Conservation (phyloP, 2,888 invertebrate genomes). For the Trissoscelio sp. region DNA sequence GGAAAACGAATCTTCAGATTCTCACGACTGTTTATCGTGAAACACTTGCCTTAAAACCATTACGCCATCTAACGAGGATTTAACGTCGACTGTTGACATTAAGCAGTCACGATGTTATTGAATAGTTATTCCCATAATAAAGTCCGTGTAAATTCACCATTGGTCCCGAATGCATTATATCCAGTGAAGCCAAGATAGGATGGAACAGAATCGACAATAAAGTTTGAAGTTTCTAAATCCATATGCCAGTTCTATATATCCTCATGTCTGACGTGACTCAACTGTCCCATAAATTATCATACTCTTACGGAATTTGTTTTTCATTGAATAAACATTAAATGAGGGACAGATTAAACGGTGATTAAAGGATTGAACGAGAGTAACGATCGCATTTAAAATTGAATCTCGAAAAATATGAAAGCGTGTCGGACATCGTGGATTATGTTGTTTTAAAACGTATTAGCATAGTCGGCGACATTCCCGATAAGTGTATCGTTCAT, state of each 20-base stretch:
- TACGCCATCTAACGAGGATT: not conserved
- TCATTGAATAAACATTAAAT: slow-evolving; percentile 4
- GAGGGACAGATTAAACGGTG: slow-evolving; percentile 5
- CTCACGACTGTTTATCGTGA: slow-evolving; percentile 19
- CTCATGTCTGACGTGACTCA: no score
- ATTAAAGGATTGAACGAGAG: not conserved
- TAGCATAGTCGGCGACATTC: slow-evolving; percentile 44
- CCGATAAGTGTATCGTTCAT: slow-evolving; percentile 58
- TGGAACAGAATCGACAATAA: slow-evolving; percentile 12
- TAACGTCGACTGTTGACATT: slow-evolving; percentile 24
- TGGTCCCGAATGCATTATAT: slow-evolving; percentile 24
- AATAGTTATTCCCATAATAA: slow-evolving; percentile 28
- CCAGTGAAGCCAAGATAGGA: slow-evolving; percentile 1
- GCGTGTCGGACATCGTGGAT: slow-evolving; percentile 16
- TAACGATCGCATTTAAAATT: slow-evolving; percentile 14
- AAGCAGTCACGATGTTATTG: slow-evolving; percentile 20
- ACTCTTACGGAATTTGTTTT: no score
- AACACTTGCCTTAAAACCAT: not conserved
- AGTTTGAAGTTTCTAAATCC: slow-evolving; percentile 34
- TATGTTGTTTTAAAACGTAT: slow-evolving; percentile 53
- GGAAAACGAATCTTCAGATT: slow-evolving; percentile 7
- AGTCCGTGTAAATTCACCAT: slow-evolving; percentile 32
- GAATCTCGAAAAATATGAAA: slow-evolving; percentile 31
- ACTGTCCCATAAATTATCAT: slow-evolving; percentile 14
- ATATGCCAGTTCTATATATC: not conserved